Evolutionary conservation across 2,888 invertebrate genomes (phyloP).

Genomic region (Augochlorella aurata): DNA sequence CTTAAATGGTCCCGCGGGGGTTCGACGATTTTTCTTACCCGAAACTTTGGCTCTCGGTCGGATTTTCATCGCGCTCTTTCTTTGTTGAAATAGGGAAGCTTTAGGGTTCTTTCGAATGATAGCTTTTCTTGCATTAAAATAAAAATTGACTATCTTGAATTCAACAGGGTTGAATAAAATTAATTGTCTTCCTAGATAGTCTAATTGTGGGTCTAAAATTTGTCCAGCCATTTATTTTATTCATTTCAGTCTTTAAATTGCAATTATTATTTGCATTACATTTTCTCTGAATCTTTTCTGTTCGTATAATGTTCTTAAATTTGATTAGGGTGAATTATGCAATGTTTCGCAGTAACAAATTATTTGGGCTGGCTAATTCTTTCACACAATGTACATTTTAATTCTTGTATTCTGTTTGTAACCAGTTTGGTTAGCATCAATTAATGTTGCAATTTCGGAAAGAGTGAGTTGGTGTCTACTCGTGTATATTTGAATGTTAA

Average conservation of each 20-base stretch:
- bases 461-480: neutral
- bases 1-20: constrained; percentile 1
- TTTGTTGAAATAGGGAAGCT: no score
- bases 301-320: neutral
- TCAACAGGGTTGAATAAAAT: no score
- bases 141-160: no score
- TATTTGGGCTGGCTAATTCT: neutral
- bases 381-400: no score
- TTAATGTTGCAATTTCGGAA: neutral
- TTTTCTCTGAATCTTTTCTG: neutral
- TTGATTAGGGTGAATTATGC: neutral
- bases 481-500: neutral
- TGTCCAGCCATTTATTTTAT: no score
- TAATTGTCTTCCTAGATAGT: no score
- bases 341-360: neutral
- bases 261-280: no score
- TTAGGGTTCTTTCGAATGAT: no score
- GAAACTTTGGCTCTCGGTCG: neutral
- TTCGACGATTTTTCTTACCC: neutral
- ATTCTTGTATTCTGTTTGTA: neutral
- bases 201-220: no score
- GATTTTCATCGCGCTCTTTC: neutral
- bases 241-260: neutral
- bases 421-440: neutral
- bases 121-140: no score